These are phyloP conservation scores for Dioctria linearis DNA, from an alignment of 2,888 invertebrate species.

Conservation along the genomic window DNA sequence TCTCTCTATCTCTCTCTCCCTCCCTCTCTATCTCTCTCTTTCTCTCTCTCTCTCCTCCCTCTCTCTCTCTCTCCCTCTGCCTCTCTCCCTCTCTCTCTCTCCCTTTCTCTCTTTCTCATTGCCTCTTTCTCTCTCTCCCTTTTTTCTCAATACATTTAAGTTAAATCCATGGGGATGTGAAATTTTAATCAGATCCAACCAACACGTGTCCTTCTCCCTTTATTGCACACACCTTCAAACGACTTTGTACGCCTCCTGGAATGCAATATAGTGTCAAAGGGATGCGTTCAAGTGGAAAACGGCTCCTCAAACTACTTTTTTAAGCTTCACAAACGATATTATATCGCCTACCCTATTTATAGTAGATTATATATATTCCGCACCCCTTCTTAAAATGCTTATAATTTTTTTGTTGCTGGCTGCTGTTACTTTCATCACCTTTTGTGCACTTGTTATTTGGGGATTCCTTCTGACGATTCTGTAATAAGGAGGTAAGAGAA, in stretches of 20 bases:
- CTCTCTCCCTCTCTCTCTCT: too few relatives aligned
- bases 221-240: slow-evolving; percentile 19
- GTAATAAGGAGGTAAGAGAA: too few relatives aligned
- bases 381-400: background rate
- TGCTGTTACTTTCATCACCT: background rate
- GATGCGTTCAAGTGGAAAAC: slow-evolving; percentile 13
- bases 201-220: slow-evolving; percentile 16
- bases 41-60: too few relatives aligned
- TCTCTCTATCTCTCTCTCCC: too few relatives aligned
- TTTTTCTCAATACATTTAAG: too few relatives aligned
- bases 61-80: too few relatives aligned
- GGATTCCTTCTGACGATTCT: background rate
- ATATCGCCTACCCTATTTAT: background rate
- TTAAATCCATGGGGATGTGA: background rate
- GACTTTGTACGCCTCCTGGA: slow-evolving; percentile 11
- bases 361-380: background rate
- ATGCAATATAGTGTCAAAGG: slow-evolving; percentile 25
- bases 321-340: background rate
- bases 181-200: slow-evolving; percentile 8
- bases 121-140: too few relatives aligned
- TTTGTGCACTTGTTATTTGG: background rate
- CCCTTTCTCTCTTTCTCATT: too few relatives aligned
- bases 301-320: too few relatives aligned
- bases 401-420: too few relatives aligned
- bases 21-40: too few relatives aligned